These are phyloP conservation scores for Punctoribates punctum DNA, from an alignment of 2,888 invertebrate species.

Conservation along the genomic window DNA sequence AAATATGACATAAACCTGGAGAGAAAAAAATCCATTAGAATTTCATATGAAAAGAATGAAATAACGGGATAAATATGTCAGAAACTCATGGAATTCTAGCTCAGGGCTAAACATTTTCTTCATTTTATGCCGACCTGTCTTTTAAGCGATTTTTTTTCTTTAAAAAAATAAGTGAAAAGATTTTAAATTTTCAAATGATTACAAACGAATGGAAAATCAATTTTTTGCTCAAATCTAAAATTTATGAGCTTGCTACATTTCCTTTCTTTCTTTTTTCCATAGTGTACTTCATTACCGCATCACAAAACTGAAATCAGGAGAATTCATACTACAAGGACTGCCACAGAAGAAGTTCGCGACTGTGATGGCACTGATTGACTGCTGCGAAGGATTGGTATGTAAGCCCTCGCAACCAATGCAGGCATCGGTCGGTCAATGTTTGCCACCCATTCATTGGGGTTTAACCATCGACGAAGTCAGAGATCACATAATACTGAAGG, in stretches of 20 bases:
- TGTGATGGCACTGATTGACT: constrained; percentile 48
- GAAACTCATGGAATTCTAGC: too few species aligned
- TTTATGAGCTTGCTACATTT: not conserved
- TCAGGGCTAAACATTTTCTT: too few species aligned
- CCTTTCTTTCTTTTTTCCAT: not conserved
- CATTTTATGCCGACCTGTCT: too few species aligned
- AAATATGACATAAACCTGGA: too few species aligned
- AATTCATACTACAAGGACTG: constrained; percentile 49
- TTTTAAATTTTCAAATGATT: too few species aligned
- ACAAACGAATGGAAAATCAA: too few species aligned
- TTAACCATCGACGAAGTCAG: constrained; percentile 48
- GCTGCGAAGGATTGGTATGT: constrained; percentile 49
- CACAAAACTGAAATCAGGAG: constrained; percentile 47
- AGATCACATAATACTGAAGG: constrained; percentile 47
- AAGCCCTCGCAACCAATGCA: constrained; percentile 49
- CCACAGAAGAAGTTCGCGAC: constrained; percentile 48
- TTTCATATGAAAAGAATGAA: too few species aligned
- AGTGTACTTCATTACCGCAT: constrained; percentile 50
- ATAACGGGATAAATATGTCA: too few species aligned
- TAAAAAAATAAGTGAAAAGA: too few species aligned
- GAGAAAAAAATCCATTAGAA: too few species aligned
- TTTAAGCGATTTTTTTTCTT: too few species aligned
- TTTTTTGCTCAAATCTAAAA: not conserved
- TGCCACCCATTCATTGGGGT: constrained; percentile 50
- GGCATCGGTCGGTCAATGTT: constrained; percentile 47